Evolutionary conservation across 2,797 vertebrate genomes (phyloP), one percentile per base, ranked within the genome.

Genomic region (Tiaroga cobitis): DNA sequence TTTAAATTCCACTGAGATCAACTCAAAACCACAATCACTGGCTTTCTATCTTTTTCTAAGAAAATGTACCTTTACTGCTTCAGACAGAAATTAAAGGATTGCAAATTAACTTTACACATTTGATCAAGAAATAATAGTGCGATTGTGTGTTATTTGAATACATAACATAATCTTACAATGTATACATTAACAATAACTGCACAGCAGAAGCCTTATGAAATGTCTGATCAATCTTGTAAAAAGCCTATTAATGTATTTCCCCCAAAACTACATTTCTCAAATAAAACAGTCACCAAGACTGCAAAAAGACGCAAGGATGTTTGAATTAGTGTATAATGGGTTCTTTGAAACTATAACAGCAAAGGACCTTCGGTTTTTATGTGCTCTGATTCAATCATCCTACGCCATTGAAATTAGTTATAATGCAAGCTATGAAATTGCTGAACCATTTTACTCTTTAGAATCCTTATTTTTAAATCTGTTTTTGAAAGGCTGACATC

Each of bases 351-450:
- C 41, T 16, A 6, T 18, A 41, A 68, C 32, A 41, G 63, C 32
- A 74, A 83, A 49, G 39, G 34, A 41, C 74, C 63, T 84, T 84
- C 34, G 18, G n/a, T 78, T 84, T 84, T 34, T 37, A 51, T 49
- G n/a, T 43, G 19, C 49, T 41, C 19, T 16, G 5, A 68, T 84
- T 77, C 61, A 68, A n/a, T 41, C 16, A 4, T 26, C 34, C 34
- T 56, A 26, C 29, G 18, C 37, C 29, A 37, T 37, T 8, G 16
- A 73, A 41, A 61, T 26, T 2, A 43, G 56, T 24, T 51, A 11
- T 24, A 78, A 32, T 18, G 19, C 46, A 69, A 69, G 46, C 49
- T 43, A 69, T 39, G 72, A 68, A 51, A 84, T 24, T 51, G n/a
- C 46, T 39, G 54, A 77, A 83, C 59, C 34, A 24, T 83, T 83